Evolutionary conservation across 2,888 invertebrate species (phyloP).

Genomic region (Tetranychus truncatus): DNA sequence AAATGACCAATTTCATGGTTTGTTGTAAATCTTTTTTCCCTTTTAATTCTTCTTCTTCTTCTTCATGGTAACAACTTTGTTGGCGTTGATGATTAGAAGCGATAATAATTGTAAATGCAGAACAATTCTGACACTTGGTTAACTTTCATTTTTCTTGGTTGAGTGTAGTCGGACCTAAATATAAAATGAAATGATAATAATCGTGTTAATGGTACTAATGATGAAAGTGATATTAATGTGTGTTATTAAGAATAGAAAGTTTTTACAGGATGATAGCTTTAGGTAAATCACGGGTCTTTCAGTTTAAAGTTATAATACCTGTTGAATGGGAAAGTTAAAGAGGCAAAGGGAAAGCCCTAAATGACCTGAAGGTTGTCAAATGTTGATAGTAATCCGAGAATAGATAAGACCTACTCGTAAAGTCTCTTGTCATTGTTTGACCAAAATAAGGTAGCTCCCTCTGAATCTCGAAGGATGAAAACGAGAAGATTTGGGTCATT

Average conservation of each 20-base stretch:
- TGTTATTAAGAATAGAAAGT: neutral
- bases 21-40: neutral
- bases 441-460: neutral
- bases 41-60: neutral
- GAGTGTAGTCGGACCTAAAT: neutral
- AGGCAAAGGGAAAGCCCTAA: neutral
- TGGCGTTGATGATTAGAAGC: neutral
- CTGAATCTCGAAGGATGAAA: neutral
- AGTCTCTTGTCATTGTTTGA: neutral
- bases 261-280: no score
- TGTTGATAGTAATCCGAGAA: neutral
- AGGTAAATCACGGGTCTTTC: neutral
- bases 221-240: neutral
- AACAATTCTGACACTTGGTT: neutral
- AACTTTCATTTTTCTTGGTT: neutral
- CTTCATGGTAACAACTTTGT: neutral
- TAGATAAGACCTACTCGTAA: neutral
- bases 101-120: neutral
- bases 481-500: neutral
- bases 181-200: neutral
- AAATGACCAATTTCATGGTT: slow-evolving; percentile 1
- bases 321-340: neutral
- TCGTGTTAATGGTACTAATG: neutral
- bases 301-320: neutral
- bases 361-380: neutral